A percentile compares a stretch with the other conserved stretches of the same genome.
Conservation (phyloP, 2,113 vertebrate species). For the Equus przewalskii region DNA sequence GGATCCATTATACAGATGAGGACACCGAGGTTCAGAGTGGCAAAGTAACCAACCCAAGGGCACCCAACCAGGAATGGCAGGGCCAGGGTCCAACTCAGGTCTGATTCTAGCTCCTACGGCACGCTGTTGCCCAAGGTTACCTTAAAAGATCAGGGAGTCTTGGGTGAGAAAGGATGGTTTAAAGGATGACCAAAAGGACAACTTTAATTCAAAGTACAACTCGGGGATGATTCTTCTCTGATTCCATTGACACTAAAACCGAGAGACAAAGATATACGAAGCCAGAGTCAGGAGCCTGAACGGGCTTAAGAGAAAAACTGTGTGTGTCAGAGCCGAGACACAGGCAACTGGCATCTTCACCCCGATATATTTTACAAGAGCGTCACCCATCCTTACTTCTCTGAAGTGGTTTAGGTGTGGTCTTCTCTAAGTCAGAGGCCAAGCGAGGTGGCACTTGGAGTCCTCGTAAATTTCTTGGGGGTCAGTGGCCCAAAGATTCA, state of each 20-base stretch:
- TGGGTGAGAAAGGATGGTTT: not conserved
- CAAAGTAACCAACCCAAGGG: not conserved
- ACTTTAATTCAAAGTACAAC: not conserved
- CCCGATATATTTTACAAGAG: not conserved
- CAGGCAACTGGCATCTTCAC: accelerated
- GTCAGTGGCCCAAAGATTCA: not conserved
- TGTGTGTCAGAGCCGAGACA: accelerated
- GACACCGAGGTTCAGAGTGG: not conserved
- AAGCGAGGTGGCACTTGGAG: not conserved
- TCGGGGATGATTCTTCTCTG: not conserved
- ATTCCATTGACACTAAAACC: not conserved
- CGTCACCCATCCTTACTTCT: not conserved
- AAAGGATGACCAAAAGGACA: not conserved
- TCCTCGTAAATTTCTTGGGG: not conserved
- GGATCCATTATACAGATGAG: not conserved
- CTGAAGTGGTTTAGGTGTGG: not conserved
- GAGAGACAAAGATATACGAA: not conserved
- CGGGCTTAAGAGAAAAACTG: not conserved
- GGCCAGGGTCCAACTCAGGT: not conserved
- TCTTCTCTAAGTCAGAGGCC: not conserved
- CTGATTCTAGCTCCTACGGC: not conserved
- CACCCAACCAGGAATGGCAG: not conserved
- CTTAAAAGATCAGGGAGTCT: not conserved
- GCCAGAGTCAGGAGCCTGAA: not conserved
- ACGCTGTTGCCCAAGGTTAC: too few relatives aligned